Evolutionary conservation across 1,140 invertebrate species (phyloP).

Genomic region (Drosophila grimshawi): DNA sequence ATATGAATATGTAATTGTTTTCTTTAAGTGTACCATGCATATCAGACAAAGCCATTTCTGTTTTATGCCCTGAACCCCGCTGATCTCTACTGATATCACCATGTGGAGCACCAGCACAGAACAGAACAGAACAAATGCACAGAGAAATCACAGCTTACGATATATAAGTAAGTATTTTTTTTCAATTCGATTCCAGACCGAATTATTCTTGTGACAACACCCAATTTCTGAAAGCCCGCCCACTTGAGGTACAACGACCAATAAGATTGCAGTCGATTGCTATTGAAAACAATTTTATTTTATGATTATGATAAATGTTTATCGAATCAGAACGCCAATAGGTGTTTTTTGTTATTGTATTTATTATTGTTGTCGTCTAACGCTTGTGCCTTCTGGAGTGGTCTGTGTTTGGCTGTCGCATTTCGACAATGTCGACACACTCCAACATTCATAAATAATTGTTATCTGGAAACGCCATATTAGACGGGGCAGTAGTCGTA

Average conservation of each 20-base stretch:
- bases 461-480: conserved; percentile 78
- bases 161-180: conserved; percentile 26
- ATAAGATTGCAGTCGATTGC: conserved; percentile 74
- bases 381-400: conserved; percentile 38
- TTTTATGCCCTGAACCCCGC: conserved; percentile 63
- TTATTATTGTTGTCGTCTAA: conserved; percentile 18
- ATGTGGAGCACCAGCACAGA: conserved; percentile 1
- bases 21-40: neutral
- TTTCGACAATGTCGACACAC: conserved; percentile 70
- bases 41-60: conserved; percentile 18
- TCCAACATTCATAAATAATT: conserved; percentile 70
- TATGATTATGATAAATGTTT: conserved; percentile 84
- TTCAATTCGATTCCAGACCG: conserved; percentile 15
- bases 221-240: conserved; percentile 59
- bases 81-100: conserved; percentile 73
- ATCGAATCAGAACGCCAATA: conserved; percentile 82
- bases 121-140: neutral
- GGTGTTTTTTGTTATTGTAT: conserved; percentile 45
- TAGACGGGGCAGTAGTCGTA: conserved; percentile 55
- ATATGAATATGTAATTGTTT: neutral
- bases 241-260: conserved; percentile 59
- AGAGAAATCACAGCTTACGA: conserved; percentile 10
- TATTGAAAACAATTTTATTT: conserved; percentile 71
- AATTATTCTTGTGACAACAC: conserved; percentile 30
- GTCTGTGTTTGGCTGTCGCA: conserved; percentile 46